phyloP scores from a whole-genome alignment of 2,888 invertebrate genomes.

The Clistopyga incitator region DNA sequence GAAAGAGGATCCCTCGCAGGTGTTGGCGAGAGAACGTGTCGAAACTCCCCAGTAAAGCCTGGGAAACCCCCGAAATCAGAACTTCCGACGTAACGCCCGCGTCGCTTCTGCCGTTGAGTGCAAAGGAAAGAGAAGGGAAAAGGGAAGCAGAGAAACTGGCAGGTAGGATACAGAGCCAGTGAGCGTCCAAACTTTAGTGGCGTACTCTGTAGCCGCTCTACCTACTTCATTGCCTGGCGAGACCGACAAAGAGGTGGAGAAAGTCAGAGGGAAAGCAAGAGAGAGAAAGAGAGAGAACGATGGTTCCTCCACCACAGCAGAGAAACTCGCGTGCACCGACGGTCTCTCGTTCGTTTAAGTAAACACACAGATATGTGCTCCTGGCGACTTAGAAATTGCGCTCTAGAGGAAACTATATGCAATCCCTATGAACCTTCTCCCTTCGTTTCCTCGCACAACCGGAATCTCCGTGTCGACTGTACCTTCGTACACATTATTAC shows the following conservation, averaged over 20 bases:
- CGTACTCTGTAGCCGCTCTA: constrained; percentile 21
- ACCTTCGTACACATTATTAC: constrained; percentile 42
- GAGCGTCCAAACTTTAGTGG: constrained; percentile 60
- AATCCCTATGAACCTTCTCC: constrained; percentile 38
- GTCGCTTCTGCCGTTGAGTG: constrained; percentile 40
- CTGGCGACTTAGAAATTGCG: constrained; percentile 59
- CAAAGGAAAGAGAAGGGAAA: constrained; percentile 16
- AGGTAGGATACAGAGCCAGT: constrained; percentile 34
- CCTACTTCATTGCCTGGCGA: constrained; percentile 15
- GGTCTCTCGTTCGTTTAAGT: constrained; percentile 54
- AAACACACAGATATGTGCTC: constrained; percentile 61
- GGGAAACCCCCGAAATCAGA: constrained; percentile 58
- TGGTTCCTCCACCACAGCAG: constrained; percentile 4
- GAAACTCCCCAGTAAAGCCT: constrained; percentile 50
- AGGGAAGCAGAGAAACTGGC: constrained; percentile 25
- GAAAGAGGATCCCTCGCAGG: constrained; percentile 5
- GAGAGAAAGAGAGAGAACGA: constrained; percentile 26
- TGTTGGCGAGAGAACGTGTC: constrained; percentile 48
- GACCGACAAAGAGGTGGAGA: constrained; percentile 7
- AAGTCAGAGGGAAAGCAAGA: constrained; percentile 7
- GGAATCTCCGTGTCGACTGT: neutral
- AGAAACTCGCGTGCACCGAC: constrained; percentile 38
- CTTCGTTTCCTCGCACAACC: constrained; percentile 26
- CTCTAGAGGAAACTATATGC: constrained; percentile 58
- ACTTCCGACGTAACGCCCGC: constrained; percentile 37